A percentile compares a stretch with the other conserved stretches of the same genome.
phyloP scores from a whole-genome alignment of 2,888 invertebrate genomes.

The Itoplectis maculator region DNA sequence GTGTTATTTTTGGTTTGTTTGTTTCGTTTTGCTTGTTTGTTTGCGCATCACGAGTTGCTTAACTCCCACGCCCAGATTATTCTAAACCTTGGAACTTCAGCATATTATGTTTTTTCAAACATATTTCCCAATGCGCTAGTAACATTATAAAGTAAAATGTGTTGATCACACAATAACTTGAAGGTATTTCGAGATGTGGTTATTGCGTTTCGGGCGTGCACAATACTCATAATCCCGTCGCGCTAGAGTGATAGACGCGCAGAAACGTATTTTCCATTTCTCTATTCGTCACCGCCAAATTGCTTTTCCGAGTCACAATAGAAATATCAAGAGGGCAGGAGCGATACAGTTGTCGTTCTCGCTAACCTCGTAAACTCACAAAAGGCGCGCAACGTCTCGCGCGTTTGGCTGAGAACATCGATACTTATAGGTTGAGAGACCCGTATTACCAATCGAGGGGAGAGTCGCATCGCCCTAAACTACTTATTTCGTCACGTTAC shows the following conservation, averaged over 20 bases:
- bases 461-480: too few relatives aligned
- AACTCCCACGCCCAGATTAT: too few relatives aligned
- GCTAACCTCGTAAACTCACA: constrained; percentile 1
- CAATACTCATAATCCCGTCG: background rate
- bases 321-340: background rate
- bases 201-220: background rate
- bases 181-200: background rate
- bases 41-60: too few relatives aligned
- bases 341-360: background rate
- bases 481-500: too few relatives aligned
- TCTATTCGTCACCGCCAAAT: background rate
- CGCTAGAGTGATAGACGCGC: background rate
- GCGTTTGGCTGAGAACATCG: background rate
- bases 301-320: background rate
- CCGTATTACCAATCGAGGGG: background rate
- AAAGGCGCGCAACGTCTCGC: background rate
- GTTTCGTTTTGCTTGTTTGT: too few relatives aligned
- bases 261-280: constrained; percentile 4
- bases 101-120: too few relatives aligned
- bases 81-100: too few relatives aligned
- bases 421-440: background rate
- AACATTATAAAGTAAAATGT: background rate
- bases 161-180: background rate
- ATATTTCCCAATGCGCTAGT: too few relatives aligned
- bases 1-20: too few relatives aligned